Conservation (phyloP, 2,113 vertebrate species). For the Charina bottae region DNA sequence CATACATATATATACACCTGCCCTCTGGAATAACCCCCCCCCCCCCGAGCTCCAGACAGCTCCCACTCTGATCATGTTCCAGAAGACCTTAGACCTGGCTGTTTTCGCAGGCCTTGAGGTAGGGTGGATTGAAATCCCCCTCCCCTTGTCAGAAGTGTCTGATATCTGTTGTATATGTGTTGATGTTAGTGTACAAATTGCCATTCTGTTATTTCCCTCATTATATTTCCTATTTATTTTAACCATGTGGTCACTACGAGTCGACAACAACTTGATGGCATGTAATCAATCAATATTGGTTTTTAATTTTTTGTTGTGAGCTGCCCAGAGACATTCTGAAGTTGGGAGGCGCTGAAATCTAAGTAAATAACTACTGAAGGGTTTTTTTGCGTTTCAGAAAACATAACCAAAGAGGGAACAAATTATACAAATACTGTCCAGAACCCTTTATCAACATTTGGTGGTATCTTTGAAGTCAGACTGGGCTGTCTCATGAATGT, state of each 20-base stretch:
- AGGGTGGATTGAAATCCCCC: neutral
- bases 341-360: neutral
- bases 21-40: neutral
- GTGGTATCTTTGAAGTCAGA: neutral
- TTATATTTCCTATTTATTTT: neutral
- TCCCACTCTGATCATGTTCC: neutral
- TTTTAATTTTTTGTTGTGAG: too few species aligned
- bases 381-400: neutral
- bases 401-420: neutral
- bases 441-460: neutral
- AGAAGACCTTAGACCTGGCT: neutral
- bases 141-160: neutral
- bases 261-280: neutral
- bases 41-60: neutral
- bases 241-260: neutral
- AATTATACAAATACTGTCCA: neutral
- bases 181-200: neutral
- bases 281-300: too few species aligned
- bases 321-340: neutral
- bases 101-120: neutral
- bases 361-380: neutral
- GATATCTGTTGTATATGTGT: neutral
- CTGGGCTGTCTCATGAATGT: neutral
- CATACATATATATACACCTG: neutral
- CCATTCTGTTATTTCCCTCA: neutral